These are phyloP conservation scores for Piprites chloris DNA, from an alignment of 2,113 vertebrate species.

Conservation along the genomic window DNA sequence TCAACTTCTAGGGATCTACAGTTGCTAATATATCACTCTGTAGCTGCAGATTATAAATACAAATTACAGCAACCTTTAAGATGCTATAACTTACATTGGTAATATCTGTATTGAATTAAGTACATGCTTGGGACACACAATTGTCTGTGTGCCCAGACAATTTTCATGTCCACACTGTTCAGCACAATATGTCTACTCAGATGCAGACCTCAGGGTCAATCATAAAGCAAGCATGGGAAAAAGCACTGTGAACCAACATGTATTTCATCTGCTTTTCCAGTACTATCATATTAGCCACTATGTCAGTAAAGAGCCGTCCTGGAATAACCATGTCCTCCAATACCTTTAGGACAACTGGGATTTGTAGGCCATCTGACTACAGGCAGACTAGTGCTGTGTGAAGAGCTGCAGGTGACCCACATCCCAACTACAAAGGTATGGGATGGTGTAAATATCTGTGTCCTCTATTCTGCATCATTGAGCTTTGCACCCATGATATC, in stretches of 20 bases:
- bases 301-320: neutral
- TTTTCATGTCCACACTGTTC: neutral
- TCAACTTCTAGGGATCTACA: neutral
- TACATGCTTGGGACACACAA: neutral
- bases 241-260: neutral
- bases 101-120: neutral
- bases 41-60: neutral
- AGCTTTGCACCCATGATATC: neutral
- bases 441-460: neutral
- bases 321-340: neutral
- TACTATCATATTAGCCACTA: neutral
- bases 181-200: neutral
- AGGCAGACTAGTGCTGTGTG: neutral
- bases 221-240: neutral
- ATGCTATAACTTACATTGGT: neutral
- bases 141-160: accelerated
- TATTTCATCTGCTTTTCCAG: neutral
- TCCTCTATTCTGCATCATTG: neutral
- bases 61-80: neutral
- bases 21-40: neutral
- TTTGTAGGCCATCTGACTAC: neutral
- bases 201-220: neutral
- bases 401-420: neutral
- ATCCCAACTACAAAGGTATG: neutral
- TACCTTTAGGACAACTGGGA: neutral